Percentiles rank a stretch among this genome's conserved stretches.
These are phyloP conservation scores for Seriola aureovittata DNA, from an alignment of 2,113 vertebrate genomes.

Conservation along the genomic window DNA sequence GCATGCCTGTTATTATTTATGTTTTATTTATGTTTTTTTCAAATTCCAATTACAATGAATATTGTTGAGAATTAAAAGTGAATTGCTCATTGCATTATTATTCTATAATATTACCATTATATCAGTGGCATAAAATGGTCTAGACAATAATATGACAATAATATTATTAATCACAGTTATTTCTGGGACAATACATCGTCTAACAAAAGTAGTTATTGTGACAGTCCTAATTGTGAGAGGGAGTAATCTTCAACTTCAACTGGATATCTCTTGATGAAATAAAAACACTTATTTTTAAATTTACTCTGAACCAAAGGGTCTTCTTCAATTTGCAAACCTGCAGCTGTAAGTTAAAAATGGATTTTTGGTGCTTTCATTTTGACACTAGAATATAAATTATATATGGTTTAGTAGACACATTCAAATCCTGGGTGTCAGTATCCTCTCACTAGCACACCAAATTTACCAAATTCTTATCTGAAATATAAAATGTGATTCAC, in stretches of 20 bases:
- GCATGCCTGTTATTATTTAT: too few relatives aligned
- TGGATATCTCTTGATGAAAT: slow-evolving; percentile 9
- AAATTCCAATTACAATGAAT: too few relatives aligned
- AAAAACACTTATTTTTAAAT: slow-evolving; percentile 25
- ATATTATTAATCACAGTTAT: too few relatives aligned
- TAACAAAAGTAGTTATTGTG: too few relatives aligned
- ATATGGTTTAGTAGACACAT: not conserved
- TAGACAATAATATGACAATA: too few relatives aligned
- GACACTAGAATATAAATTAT: not conserved
- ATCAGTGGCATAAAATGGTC: too few relatives aligned
- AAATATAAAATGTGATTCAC: not conserved
- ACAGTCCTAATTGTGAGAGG: not conserved
- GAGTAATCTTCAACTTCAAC: not conserved
- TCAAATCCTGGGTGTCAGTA: not conserved
- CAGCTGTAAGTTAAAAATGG: not conserved
- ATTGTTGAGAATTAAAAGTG: too few relatives aligned
- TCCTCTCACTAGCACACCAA: not conserved
- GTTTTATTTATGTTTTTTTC: too few relatives aligned
- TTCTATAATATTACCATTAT: too few relatives aligned
- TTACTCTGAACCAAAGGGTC: slow-evolving; percentile 3
- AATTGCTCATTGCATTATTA: too few relatives aligned
- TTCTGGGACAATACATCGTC: too few relatives aligned
- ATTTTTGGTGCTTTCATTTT: not conserved
- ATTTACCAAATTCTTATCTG: not conserved
- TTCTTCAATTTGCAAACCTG: not conserved